Evolutionary conservation across 2,888 invertebrate species (phyloP).

Genomic region (Acanthosoma haemorrhoidale): DNA sequence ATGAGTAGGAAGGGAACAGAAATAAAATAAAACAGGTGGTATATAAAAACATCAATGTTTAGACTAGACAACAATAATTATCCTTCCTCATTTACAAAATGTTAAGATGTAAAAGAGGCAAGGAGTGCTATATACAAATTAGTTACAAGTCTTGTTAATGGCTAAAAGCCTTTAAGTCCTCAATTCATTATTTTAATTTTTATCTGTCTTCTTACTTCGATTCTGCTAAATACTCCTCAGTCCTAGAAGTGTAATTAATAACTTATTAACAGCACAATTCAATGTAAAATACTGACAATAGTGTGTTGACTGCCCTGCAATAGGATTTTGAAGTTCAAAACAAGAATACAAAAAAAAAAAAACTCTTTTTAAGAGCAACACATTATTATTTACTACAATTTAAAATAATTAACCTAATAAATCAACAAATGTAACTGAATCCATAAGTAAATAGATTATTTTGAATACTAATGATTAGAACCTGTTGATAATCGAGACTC

Average conservation of each 20-base stretch:
- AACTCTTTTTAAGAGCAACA: too few relatives aligned
- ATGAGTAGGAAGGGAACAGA: not conserved
- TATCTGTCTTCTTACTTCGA: not conserved
- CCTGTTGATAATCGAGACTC: too few relatives aligned
- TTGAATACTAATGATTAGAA: too few relatives aligned
- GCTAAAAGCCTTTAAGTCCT: not conserved
- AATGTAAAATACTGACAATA: too few relatives aligned
- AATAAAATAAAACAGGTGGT: not conserved
- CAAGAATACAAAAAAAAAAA: too few relatives aligned
- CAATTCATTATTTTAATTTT: not conserved
- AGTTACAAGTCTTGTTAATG: conserved; percentile 5
- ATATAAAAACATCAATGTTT: conserved; percentile 6
- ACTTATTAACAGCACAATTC: too few relatives aligned
- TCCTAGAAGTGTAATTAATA: not conserved
- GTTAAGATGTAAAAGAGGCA: not conserved
- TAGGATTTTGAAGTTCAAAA: too few relatives aligned
- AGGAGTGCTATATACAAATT: not conserved
- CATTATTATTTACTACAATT: too few relatives aligned
- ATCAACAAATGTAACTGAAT: too few relatives aligned
- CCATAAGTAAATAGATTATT: too few relatives aligned
- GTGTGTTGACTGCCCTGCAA: too few relatives aligned
- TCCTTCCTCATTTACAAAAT: not conserved
- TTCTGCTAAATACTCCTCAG: not conserved
- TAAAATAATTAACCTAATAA: too few relatives aligned
- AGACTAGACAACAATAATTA: not conserved